These are phyloP conservation scores for Heteronetta atricapilla DNA, from an alignment of 2,113 vertebrate genomes.

Conservation along the genomic window DNA sequence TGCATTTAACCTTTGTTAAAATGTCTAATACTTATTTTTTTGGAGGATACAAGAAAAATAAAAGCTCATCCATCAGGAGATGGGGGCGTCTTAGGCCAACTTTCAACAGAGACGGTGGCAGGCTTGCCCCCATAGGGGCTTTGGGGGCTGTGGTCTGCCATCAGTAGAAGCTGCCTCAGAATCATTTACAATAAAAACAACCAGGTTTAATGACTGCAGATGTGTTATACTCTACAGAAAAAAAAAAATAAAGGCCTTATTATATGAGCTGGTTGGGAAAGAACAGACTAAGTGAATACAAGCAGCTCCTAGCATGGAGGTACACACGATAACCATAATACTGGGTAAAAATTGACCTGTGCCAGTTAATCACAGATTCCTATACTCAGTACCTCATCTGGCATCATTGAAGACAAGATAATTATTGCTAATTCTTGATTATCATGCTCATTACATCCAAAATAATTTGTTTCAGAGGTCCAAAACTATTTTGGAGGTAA, in stretches of 20 bases:
- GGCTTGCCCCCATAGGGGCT: background rate
- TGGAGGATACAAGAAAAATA: background rate
- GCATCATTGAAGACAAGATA: background rate
- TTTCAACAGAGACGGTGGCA: background rate
- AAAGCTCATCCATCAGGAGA: background rate
- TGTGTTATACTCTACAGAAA: background rate
- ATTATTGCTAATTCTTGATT: background rate
- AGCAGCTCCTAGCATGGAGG: background rate
- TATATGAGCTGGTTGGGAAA: background rate
- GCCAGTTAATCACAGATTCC: background rate
- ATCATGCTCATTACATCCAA: background rate
- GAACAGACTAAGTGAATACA: background rate
- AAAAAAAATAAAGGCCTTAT: background rate
- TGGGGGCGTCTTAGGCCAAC: background rate
- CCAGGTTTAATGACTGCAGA: background rate
- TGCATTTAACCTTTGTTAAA: background rate
- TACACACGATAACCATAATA: background rate
- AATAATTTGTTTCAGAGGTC: background rate
- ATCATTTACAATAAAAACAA: background rate
- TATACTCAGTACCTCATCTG: background rate
- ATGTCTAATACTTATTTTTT: background rate
- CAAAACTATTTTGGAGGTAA: background rate
- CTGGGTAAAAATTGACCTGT: background rate
- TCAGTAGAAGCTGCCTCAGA: background rate
- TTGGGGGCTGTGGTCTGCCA: background rate